Conservation (phyloP, 1,140 invertebrate species). For the Eupristina koningsbergeri region DNA sequence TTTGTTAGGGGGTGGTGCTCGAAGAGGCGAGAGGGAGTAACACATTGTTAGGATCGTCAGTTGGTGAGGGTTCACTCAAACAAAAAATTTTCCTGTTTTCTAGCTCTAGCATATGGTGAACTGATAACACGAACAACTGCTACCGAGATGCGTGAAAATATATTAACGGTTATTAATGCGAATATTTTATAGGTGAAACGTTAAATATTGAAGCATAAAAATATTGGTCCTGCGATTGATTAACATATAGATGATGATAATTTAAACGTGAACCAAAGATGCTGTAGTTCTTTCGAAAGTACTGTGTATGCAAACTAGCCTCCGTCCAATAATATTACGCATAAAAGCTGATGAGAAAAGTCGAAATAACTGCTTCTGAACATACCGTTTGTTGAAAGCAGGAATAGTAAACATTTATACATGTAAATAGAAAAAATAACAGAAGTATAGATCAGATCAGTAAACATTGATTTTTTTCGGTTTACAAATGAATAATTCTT, state of each 20-base stretch:
- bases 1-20: background rate
- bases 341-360: background rate
- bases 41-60: background rate
- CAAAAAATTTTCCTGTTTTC: background rate
- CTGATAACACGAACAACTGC: no score
- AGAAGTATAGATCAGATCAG: constrained; percentile 1
- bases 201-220: background rate
- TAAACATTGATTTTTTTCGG: background rate
- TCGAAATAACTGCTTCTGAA: background rate
- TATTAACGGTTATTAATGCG: background rate
- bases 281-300: background rate
- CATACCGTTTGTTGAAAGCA: background rate
- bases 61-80: background rate
- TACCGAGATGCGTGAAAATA: background rate
- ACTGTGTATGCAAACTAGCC: background rate
- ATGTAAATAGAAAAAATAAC: constrained; percentile 1
- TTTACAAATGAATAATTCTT: background rate
- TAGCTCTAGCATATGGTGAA: background rate
- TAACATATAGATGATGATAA: background rate
- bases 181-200: background rate
- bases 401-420: background rate
- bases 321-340: background rate
- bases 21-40: background rate
- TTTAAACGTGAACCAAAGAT: background rate
- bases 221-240: background rate